phyloP scores from a whole-genome alignment of 1,140 invertebrate genomes.

The Venustaconcha ellipsiformis region DNA sequence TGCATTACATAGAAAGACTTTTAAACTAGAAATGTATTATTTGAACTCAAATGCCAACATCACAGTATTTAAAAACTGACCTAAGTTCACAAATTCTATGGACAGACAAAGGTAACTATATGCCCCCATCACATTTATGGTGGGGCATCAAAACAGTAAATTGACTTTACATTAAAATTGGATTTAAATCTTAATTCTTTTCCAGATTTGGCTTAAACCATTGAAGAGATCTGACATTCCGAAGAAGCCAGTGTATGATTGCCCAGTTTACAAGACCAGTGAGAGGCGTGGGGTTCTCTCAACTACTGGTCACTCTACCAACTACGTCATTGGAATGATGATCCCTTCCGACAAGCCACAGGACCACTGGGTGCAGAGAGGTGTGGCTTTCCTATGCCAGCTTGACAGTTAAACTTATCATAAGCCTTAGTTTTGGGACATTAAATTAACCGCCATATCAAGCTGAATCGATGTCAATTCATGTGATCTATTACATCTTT shows the following conservation, averaged over 20 bases:
- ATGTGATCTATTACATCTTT: too few species aligned
- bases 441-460: too few species aligned
- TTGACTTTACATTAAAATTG: not conserved
- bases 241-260: conserved; percentile 74
- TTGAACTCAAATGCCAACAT: too few species aligned
- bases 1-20: too few species aligned
- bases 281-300: conserved; percentile 74
- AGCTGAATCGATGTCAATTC: too few species aligned
- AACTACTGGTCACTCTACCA: conserved; percentile 70
- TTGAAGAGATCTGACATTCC: conserved; percentile 59
- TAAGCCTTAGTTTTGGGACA: too few species aligned
- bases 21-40: too few species aligned
- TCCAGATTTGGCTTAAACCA: conserved; percentile 65
- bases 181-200: not conserved
- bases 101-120: too few species aligned
- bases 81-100: too few species aligned
- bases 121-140: too few species aligned
- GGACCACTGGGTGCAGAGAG: conserved; percentile 68
- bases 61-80: too few species aligned
- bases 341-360: conserved; percentile 63
- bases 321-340: conserved; percentile 67
- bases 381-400: conserved; percentile 79
- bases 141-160: too few species aligned
- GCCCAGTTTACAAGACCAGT: conserved; percentile 91
- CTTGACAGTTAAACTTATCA: conserved; percentile 75